Base-by-base conservation (phyloP, 1,140 invertebrate genomes). In the Leguminivora glycinivorella region DNA sequence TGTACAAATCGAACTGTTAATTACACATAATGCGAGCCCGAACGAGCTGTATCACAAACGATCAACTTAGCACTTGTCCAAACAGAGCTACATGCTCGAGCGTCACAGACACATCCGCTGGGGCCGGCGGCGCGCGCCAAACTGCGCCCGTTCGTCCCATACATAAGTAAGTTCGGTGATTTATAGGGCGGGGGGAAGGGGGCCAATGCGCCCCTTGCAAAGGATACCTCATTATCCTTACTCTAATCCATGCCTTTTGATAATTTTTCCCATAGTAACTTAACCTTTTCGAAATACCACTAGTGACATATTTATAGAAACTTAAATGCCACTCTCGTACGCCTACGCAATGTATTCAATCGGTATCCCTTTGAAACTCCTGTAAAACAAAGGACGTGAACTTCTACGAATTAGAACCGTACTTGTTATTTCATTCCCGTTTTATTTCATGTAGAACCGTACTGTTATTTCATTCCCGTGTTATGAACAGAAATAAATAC, bases 41-140 rank as follows among this genome's bases (percentile, higher is more conserved):
- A 85, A 85, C 82, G 80, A 83, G 84, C 77, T 84, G 88, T 85
- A 83, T 83, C 88, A 86, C 79, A 87, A 89, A 88, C 87, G 88
- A 89, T 88, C 87, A 89, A 91, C 83, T 89, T 89, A 87, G 84
- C 87, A 90, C 87, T 91, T 91, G 87, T 91, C 82, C 82, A 88
- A 89, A 87, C 82, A 87, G 83, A 70, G 74, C 73, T 71, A 74
- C 69, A 76, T 14, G 31, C 31, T 71, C 66, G 43, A 34, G 69
- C 60, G 38, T 67, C 68, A 25, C 66, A 56, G 52, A 73, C 58
- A 80, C 87, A 80, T 81, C 70, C 75, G 70, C 29, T 58, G 52
- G 24, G 52, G 71, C 70, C 78, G 85, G 81, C 77, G 83, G 83
- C 87, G 77, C 89, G 84, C 89, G 87, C 86, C 86, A 87, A 91